Percentiles rank a stretch among this genome's conserved stretches.
Evolutionary conservation across 2,888 invertebrate genomes (phyloP).

Genomic region (Agonopterix heracliana): DNA sequence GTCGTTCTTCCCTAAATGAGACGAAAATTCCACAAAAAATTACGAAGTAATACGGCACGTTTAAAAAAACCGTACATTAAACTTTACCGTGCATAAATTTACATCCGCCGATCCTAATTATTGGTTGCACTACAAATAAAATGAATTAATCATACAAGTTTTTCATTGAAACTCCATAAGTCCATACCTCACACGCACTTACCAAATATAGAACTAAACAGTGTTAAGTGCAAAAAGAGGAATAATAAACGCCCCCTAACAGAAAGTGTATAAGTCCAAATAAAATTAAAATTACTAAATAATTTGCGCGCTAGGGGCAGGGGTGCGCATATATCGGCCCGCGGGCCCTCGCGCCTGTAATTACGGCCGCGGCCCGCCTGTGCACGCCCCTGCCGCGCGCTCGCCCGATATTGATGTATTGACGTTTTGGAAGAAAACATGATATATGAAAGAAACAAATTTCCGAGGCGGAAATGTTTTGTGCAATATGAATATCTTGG

Average conservation of each 20-base stretch:
- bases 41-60: too few relatives aligned
- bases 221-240: slow-evolving; percentile 25
- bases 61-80: too few relatives aligned
- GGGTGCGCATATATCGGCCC: slow-evolving; percentile 50
- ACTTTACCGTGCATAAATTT: too few relatives aligned
- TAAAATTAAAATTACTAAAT: slow-evolving; percentile 47
- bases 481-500: background rate
- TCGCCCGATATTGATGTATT: slow-evolving; percentile 60
- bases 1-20: too few relatives aligned
- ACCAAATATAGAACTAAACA: slow-evolving; percentile 39
- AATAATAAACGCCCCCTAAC: slow-evolving; percentile 28
- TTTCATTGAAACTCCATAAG: background rate
- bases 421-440: slow-evolving; percentile 43
- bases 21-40: too few relatives aligned
- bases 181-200: slow-evolving; percentile 45
- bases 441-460: slow-evolving; percentile 30
- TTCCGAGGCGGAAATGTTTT: slow-evolving; percentile 18
- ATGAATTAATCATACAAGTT: background rate
- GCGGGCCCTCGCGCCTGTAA: slow-evolving; percentile 59
- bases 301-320: slow-evolving; percentile 53
- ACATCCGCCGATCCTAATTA: background rate
- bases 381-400: slow-evolving; percentile 45
- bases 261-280: slow-evolving; percentile 50
- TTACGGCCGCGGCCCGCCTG: slow-evolving; percentile 52
- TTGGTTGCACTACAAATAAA: background rate